Percentiles rank a stretch among this genome's conserved stretches.
Conservation (phyloP, 1,140 invertebrate genomes). For the Elymnias hypermnestra region DNA sequence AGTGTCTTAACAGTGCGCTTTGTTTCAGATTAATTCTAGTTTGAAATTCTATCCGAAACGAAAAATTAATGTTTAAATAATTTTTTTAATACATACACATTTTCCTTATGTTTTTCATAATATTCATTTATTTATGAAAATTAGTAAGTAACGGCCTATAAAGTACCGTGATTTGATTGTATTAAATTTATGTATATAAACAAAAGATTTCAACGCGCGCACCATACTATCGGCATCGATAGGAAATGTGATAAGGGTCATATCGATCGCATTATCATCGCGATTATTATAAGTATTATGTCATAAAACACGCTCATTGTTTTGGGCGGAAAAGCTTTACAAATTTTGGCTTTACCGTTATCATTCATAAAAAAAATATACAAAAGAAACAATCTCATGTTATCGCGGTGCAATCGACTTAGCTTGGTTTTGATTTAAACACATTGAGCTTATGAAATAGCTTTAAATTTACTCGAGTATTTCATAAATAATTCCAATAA, state of each 20-base stretch:
- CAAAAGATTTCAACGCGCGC: conserved; percentile 69
- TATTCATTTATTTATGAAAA: too few relatives aligned
- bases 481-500: conserved; percentile 24
- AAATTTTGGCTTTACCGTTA: not conserved
- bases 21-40: too few relatives aligned
- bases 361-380: not conserved
- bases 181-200: conserved; percentile 27
- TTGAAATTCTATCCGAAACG: too few relatives aligned
- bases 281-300: conserved; percentile 34
- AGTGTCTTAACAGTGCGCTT: too few relatives aligned
- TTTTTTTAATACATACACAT: too few relatives aligned
- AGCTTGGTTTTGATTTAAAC: too few relatives aligned
- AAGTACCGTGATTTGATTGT: too few relatives aligned
- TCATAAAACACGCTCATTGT: conserved; percentile 26
- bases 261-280: conserved; percentile 56
- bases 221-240: conserved; percentile 48
- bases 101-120: too few relatives aligned
- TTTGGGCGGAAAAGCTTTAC: conserved; percentile 36
- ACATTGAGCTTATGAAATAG: not conserved
- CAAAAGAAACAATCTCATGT: not conserved
- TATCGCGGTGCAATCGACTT: not conserved
- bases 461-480: conserved; percentile 17
- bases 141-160: too few relatives aligned
- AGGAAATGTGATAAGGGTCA: conserved; percentile 38
- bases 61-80: too few relatives aligned